phyloP scores from a whole-genome alignment of 2,888 invertebrate species.

The Eumerus sabulonum region DNA sequence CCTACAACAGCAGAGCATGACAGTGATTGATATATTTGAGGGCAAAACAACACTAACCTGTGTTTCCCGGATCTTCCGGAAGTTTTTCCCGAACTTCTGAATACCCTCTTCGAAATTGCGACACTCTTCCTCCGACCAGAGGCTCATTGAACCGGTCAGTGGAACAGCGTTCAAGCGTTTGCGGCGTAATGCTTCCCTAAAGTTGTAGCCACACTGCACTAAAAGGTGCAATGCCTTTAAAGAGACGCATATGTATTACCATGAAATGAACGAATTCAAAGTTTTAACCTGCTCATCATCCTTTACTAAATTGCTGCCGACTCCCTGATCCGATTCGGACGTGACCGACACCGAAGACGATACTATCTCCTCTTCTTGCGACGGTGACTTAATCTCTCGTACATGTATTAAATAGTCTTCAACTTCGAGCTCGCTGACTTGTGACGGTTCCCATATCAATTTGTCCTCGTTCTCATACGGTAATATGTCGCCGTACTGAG shows the following conservation, averaged over 20 bases:
- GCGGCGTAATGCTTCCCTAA: constrained; percentile 94
- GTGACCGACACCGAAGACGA: constrained; percentile 42
- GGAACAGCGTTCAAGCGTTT: constrained; percentile 86
- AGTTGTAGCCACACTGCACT: constrained; percentile 95
- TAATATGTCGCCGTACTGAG: constrained; percentile 94
- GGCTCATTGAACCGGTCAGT: constrained; percentile 86
- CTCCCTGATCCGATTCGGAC: constrained; percentile 53
- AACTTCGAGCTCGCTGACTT: constrained; percentile 85
- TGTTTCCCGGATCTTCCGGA: constrained; percentile 94
- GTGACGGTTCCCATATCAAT: constrained; percentile 93
- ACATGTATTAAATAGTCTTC: constrained; percentile 87
- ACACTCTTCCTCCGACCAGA: constrained; percentile 99
- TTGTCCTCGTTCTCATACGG: constrained; percentile 98
- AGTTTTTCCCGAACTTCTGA: constrained; percentile 96
- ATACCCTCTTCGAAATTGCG: constrained; percentile 97
- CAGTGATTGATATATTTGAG: too few relatives aligned
- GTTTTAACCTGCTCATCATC: constrained; percentile 87
- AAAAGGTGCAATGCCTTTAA: constrained; percentile 88
- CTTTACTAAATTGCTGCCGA: constrained; percentile 70
- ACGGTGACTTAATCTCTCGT: constrained; percentile 72
- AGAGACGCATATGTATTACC: not conserved
- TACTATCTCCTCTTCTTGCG: constrained; percentile 42
- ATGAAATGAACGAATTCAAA: not conserved
- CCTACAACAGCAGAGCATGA: constrained; percentile 71
- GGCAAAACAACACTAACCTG: constrained; percentile 84